Evolutionary conservation across 2,797 vertebrate genomes (phyloP), one percentile per base, ranked within the genome.

Genomic region (Eremophila alpestris): DNA sequence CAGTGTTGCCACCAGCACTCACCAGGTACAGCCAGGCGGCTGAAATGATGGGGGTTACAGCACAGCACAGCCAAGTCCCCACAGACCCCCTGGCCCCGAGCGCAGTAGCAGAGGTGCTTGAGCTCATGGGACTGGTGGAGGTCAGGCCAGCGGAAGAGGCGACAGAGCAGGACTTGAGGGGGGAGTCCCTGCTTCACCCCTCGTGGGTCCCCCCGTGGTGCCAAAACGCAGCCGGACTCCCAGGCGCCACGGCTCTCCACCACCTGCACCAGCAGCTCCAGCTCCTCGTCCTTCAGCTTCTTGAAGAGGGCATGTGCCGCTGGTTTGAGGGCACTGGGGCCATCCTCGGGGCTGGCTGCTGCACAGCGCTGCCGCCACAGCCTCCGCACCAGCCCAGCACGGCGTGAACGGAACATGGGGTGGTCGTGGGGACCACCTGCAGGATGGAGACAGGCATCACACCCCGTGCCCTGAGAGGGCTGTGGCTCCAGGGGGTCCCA

Each of bases 1-100:
- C 7, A 12, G 24, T 0, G 6, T 7, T 34, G 59, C 34, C 3
- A 4, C 13, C 21, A 20, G 63, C 76, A 83, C 94, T 93, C 91
- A 95, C 97, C 96, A 10, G 96, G 88, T 1, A 40, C 49, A 30
- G 95, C 78, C 73, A 97, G 83, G 49, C 97, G 95, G 94, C 97
- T 96, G 56, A 96, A 94, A 68, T 97, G 97, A 43, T 97, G 95
- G 16, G 97, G 97, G 75, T 97, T 97, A 41, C 97, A 97, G 92
- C 97, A 97, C 29, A 97, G 79, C 7, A 34, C 14, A 4, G 76
- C 32, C 2, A 52, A 52, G 5, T 97, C 97, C 24, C 88, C 40
- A 1, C 88, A 89, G 63, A 65, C 38, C 32, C 89, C 86, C 63
- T 55, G 70, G 5, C 59, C 74, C 62, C 84, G 84, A 3, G 67